These are phyloP conservation scores for human DNA, from an alignment of 2,113 vertebrate genomes.

Conservation along the genomic window DNA sequence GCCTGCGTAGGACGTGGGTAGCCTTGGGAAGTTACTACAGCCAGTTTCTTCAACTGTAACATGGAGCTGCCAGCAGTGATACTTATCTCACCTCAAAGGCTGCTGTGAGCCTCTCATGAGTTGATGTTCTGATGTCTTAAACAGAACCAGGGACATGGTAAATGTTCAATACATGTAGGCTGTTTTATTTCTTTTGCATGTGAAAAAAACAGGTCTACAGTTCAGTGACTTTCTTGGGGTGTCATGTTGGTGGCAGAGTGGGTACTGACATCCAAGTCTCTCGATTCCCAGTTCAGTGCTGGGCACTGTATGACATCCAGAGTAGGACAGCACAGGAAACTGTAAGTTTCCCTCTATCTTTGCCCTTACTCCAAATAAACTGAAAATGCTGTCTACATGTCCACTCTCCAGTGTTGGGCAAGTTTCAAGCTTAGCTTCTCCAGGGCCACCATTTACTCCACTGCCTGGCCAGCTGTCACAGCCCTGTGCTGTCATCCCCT, in stretches of 20 bases:
- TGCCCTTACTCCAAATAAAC: neutral
- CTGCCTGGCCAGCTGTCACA: neutral
- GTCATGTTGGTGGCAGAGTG: neutral
- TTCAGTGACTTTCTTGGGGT: neutral
- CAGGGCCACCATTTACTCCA: neutral
- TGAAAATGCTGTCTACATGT: neutral
- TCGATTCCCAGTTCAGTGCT: neutral
- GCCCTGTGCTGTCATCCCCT: too few relatives aligned
- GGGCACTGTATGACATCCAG: neutral
- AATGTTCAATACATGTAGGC: neutral
- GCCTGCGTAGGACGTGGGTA: neutral
- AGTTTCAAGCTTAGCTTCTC: neutral
- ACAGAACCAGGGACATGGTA: neutral
- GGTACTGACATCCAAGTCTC: neutral
- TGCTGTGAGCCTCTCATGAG: neutral
- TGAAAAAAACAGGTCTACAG: neutral
- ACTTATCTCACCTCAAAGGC: neutral
- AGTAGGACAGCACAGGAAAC: neutral
- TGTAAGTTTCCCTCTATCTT: neutral
- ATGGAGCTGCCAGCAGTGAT: neutral
- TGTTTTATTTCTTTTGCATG: neutral
- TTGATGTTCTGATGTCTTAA: neutral
- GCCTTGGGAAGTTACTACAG: neutral
- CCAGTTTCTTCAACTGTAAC: neutral
- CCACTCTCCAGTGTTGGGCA: neutral